These are phyloP conservation scores for Glaucopsyche alexis DNA, from an alignment of 2,888 invertebrate species.

Conservation along the genomic window DNA sequence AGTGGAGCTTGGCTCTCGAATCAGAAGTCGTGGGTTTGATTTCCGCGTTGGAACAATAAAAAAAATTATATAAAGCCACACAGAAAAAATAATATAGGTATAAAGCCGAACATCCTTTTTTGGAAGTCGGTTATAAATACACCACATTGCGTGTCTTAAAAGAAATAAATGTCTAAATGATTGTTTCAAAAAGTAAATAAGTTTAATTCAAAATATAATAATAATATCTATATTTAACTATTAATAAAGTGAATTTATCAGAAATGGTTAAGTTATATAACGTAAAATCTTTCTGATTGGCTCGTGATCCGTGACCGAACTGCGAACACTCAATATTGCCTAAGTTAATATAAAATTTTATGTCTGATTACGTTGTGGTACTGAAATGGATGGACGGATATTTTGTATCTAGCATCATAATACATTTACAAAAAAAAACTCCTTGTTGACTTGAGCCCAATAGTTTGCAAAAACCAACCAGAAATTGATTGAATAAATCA, in stretches of 20 bases:
- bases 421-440: not conserved
- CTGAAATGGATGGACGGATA: not conserved
- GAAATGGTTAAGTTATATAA: not conserved
- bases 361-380: not conserved
- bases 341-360: slow-evolving; percentile 17
- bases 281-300: slow-evolving; percentile 14
- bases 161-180: no score
- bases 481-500: no score
- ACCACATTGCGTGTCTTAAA: no score
- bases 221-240: not conserved
- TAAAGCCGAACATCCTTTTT: no score
- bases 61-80: no score
- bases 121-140: no score
- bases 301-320: not conserved
- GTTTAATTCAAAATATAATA: not conserved
- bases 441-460: no score
- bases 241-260: not conserved
- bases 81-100: no score
- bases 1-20: no score
- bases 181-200: not conserved
- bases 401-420: not conserved
- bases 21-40: no score
- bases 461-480: no score
- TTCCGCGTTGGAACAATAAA: no score
- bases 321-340: slow-evolving; percentile 11